Evolutionary conservation across 1,140 invertebrate species (phyloP).

Genomic region (Stegodyphus mimosarum): DNA sequence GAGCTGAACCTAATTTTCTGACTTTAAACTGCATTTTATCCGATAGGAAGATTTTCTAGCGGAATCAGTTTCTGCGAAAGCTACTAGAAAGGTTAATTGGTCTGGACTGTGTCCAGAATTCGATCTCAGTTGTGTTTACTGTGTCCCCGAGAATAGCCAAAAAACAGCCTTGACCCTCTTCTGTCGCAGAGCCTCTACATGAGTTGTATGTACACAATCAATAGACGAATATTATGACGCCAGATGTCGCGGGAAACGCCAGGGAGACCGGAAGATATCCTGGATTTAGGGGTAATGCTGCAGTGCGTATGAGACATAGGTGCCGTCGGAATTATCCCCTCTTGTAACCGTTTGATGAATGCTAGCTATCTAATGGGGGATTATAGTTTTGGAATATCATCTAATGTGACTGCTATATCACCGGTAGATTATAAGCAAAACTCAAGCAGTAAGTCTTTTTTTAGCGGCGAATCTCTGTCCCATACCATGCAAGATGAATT

Average conservation of each 20-base stretch:
- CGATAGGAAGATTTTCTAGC: no score
- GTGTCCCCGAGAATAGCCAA: constrained; percentile 36
- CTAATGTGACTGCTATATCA: constrained; percentile 67
- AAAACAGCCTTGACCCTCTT: constrained; percentile 54
- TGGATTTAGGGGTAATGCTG: constrained; percentile 50
- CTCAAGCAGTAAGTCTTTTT: constrained; percentile 68
- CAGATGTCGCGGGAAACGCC: constrained; percentile 47
- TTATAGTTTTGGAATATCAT: constrained; percentile 69
- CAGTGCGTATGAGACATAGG: constrained; percentile 51
- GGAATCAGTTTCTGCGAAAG: no score
- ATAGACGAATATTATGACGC: constrained; percentile 35
- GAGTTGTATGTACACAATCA: constrained; percentile 44
- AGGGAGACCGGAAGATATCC: constrained; percentile 46
- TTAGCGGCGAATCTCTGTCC: constrained; percentile 65
- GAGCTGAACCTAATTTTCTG: no score
- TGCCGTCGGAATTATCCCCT: neutral
- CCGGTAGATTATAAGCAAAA: constrained; percentile 69
- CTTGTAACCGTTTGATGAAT: constrained; percentile 7
- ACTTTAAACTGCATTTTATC: no score
- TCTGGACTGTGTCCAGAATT: constrained; percentile 52
- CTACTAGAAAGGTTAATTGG: neutral
- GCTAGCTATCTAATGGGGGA: constrained; percentile 69
- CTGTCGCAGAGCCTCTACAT: constrained; percentile 20
- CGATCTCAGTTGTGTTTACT: constrained; percentile 48
- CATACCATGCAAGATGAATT: constrained; percentile 75